These are phyloP conservation scores for Caranx melampygus DNA, from an alignment of 2,113 vertebrate species.

Conservation along the genomic window DNA sequence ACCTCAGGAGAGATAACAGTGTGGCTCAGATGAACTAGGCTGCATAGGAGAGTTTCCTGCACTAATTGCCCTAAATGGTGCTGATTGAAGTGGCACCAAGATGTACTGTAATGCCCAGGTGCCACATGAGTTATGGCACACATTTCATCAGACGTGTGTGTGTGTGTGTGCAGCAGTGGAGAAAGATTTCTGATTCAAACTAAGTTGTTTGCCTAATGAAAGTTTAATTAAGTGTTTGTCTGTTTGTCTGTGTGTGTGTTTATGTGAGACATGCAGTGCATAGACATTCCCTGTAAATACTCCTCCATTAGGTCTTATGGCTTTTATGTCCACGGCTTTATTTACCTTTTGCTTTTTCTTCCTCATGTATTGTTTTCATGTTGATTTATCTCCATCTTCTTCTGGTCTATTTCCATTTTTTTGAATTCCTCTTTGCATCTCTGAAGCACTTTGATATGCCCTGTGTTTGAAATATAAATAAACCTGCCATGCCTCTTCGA, in stretches of 20 bases:
- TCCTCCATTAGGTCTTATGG: too few species aligned
- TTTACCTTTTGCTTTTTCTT: background rate
- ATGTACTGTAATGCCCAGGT: background rate
- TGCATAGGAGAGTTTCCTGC: conserved; percentile 13
- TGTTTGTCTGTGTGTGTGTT: background rate
- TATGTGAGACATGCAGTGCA: background rate
- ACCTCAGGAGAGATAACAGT: conserved; percentile 34
- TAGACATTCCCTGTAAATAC: background rate
- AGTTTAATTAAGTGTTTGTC: conserved; percentile 12
- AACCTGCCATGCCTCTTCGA: conserved; percentile 23
- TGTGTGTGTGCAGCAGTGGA: conserved; percentile 5
- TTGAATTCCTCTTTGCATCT: conserved; percentile 15
- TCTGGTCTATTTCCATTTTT: conserved; percentile 10
- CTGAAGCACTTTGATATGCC: conserved; percentile 14
- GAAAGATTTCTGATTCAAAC: conserved; percentile 35
- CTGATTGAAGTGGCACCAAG: conserved; percentile 29
- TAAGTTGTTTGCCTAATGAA: conserved; percentile 17
- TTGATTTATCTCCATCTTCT: background rate
- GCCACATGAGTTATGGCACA: conserved; percentile 1
- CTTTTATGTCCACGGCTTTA: conserved; percentile 1
- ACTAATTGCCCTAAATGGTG: conserved; percentile 39
- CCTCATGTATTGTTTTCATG: background rate
- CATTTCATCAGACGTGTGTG: background rate
- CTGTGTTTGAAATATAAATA: conserved; percentile 57
- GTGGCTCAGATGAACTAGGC: conserved; percentile 43